Percentiles rank a stretch among this genome's conserved stretches.
These are phyloP conservation scores for Ctenoplectra terminalis DNA, from an alignment of 1,140 invertebrate genomes.

Conservation along the genomic window DNA sequence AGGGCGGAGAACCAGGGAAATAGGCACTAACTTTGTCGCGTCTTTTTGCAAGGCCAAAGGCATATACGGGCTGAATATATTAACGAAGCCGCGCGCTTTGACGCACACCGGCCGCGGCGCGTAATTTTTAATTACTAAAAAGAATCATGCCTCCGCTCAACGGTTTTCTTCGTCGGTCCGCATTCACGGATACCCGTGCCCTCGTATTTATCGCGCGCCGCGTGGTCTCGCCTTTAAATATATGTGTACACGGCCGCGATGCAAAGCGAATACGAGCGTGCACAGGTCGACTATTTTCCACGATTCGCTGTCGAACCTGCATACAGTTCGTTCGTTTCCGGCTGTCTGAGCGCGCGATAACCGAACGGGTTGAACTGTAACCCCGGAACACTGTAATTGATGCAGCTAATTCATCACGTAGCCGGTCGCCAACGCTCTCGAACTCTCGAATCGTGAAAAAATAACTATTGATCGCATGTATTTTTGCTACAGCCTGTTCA, in stretches of 20 bases:
- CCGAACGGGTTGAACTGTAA: slow-evolving; percentile 23
- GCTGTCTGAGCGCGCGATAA: slow-evolving; percentile 42
- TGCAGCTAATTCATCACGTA: slow-evolving; percentile 46
- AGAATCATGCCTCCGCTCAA: slow-evolving; percentile 45
- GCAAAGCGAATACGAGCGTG: slow-evolving; percentile 6
- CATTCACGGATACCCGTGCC: slow-evolving; percentile 54
- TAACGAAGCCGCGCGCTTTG: slow-evolving; percentile 66
- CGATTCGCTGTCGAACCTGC: slow-evolving; percentile 40
- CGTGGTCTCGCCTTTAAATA: slow-evolving; percentile 49
- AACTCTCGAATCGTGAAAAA: background rate
- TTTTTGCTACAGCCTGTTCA: background rate
- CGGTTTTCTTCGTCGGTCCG: slow-evolving; percentile 39
- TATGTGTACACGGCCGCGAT: background rate
- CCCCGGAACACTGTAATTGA: slow-evolving; percentile 32
- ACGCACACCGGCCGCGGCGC: slow-evolving; percentile 40
- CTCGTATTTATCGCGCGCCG: slow-evolving; percentile 43
- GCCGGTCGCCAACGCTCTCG: background rate
- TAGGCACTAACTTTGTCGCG: slow-evolving; percentile 53
- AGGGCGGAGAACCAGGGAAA: slow-evolving; percentile 25
- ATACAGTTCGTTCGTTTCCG: background rate
- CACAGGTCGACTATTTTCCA: background rate
- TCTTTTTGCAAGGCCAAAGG: slow-evolving; percentile 52
- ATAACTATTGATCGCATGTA: slow-evolving; percentile 8
- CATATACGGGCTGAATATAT: slow-evolving; percentile 55
- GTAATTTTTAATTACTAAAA: slow-evolving; percentile 72